phyloP scores from a whole-genome alignment of 1,140 invertebrate species.

The Paralvinella palmiformis region DNA sequence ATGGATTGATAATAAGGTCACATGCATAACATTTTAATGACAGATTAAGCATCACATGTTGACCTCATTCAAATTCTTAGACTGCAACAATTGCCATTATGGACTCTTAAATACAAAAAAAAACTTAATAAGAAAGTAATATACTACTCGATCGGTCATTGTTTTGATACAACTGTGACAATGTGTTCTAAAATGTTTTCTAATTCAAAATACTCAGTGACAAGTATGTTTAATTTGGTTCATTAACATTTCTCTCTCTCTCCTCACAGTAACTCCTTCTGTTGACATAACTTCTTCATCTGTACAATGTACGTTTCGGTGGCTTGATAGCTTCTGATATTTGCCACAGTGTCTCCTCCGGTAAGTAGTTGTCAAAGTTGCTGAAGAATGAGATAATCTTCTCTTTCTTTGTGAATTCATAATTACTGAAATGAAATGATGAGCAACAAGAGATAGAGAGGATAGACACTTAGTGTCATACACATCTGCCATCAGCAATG shows the following conservation, averaged over 20 bases:
- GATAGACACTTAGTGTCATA: no score
- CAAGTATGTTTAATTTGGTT: not conserved
- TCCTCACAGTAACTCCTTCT: not conserved
- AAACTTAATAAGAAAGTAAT: no score
- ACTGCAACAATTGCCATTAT: no score
- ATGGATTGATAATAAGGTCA: no score
- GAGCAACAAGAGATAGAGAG: no score
- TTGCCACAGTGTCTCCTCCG: conserved; percentile 96
- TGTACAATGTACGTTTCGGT: conserved; percentile 46
- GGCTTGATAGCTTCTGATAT: conserved; percentile 94
- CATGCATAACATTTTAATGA: no score
- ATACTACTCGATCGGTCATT: no score
- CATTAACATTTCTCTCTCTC: not conserved
- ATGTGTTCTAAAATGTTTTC: not conserved
- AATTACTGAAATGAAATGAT: conserved; percentile 56
- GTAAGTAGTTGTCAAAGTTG: conserved; percentile 90
- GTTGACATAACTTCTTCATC: not conserved
- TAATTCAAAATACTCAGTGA: not conserved
- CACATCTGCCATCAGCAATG: no score
- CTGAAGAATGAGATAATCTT: conserved; percentile 91
- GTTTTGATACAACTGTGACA: no score
- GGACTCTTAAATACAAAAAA: no score
- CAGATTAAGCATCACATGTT: no score
- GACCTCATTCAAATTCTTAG: no score
- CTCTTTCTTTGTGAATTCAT: conserved; percentile 69